These are phyloP conservation scores for Probaryconus sp. DNA, from an alignment of 1,140 invertebrate genomes.

Conservation along the genomic window DNA sequence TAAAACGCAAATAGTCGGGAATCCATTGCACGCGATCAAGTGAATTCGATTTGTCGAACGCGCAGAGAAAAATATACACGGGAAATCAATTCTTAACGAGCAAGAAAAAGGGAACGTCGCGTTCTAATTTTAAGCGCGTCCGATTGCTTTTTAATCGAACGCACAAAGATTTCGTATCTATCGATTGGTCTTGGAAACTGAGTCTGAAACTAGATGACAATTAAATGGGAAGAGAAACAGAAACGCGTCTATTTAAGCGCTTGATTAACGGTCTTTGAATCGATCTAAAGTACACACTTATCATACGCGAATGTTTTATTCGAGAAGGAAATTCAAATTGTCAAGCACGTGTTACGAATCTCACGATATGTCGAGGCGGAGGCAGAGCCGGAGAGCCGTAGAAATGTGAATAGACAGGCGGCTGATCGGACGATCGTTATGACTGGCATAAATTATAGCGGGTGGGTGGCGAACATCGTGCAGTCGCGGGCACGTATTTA, in stretches of 20 bases:
- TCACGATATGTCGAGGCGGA: constrained; percentile 15
- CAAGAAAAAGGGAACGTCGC: too few relatives aligned
- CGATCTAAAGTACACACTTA: constrained; percentile 11
- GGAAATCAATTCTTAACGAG: neutral
- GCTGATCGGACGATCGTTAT: constrained; percentile 22
- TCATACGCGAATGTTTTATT: constrained; percentile 14
- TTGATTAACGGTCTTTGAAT: neutral
- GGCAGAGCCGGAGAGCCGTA: constrained; percentile 8
- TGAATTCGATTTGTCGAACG: neutral
- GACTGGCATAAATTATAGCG: constrained; percentile 37
- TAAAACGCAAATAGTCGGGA: constrained; percentile 5
- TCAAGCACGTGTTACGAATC: constrained; percentile 30
- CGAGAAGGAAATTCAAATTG: constrained; percentile 22
- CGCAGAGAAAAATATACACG: neutral
- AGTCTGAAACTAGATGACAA: too few relatives aligned
- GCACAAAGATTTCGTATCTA: too few relatives aligned
- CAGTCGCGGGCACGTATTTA: constrained; percentile 20
- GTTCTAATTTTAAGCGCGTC: too few relatives aligned
- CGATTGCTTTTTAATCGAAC: too few relatives aligned
- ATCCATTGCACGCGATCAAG: constrained; percentile 6
- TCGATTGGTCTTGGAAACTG: too few relatives aligned
- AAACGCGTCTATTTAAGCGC: neutral
- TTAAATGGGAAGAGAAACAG: too few relatives aligned
- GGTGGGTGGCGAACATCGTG: constrained; percentile 10
- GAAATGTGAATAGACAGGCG: constrained; percentile 10